Evolutionary conservation across 1,140 invertebrate species (phyloP).

Genomic region (Caenorhabditis latens): DNA sequence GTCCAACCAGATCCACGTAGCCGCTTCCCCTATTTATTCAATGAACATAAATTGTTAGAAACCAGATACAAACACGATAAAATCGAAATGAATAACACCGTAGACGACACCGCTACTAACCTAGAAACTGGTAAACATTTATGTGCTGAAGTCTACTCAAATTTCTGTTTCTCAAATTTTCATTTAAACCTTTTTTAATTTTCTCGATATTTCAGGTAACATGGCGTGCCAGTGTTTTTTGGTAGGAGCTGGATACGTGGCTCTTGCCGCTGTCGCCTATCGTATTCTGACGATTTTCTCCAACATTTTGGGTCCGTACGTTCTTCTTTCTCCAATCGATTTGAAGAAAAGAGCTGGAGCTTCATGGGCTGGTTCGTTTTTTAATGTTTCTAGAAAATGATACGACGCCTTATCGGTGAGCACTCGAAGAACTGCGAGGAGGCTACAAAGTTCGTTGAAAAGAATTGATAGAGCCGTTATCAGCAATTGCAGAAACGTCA

Average conservation of each 20-base stretch:
- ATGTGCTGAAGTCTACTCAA: not conserved
- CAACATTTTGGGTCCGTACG: conserved; percentile 71
- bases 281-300: conserved; percentile 56
- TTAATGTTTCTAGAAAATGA: not conserved
- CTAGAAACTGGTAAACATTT: not conserved
- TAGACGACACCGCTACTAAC: too few species aligned
- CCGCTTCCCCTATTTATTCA: too few species aligned
- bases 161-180: not conserved
- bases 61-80: too few species aligned
- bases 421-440: not conserved
- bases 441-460: conserved; percentile 3
- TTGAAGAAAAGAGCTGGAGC: conserved; percentile 70
- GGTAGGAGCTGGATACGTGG: conserved; percentile 26
- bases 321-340: conserved; percentile 73
- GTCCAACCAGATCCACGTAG: too few species aligned
- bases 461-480: too few species aligned
- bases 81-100: too few species aligned
- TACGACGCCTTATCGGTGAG: not conserved
- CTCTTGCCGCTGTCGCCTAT: conserved; percentile 59
- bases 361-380: conserved; percentile 72
- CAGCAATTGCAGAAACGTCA: too few species aligned
- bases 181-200: not conserved
- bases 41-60: too few species aligned
- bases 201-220: not conserved
- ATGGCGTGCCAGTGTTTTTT: conserved; percentile 48